Conservation (phyloP, 2,113 vertebrate species). For the Trachemys scripta region DNA sequence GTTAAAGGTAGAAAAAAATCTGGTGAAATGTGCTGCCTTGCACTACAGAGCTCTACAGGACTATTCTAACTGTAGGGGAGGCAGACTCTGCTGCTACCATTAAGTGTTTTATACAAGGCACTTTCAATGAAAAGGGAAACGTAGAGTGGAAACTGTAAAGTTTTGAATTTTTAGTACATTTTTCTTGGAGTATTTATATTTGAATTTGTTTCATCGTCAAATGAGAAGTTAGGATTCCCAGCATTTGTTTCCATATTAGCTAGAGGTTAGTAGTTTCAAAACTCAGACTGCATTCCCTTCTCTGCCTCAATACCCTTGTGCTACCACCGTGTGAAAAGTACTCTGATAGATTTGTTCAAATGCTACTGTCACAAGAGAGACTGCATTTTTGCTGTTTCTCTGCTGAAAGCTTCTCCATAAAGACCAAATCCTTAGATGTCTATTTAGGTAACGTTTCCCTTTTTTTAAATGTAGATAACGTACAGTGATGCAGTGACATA, state of each 20-base stretch:
- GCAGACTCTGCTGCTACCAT: neutral
- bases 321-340: accelerated
- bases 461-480: conserved; percentile 27
- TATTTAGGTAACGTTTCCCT: neutral
- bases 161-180: accelerated
- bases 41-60: neutral
- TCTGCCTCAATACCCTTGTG: accelerated
- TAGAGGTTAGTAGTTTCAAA: conserved; percentile 1
- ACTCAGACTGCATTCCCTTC: neutral
- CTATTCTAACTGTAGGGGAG: neutral
- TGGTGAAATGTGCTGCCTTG: accelerated
- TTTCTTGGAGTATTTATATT: neutral
- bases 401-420: accelerated
- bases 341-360: accelerated
- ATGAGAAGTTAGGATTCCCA: neutral
- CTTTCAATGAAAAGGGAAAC: neutral
- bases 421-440: neutral
- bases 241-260: neutral
- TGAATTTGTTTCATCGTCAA: neutral
- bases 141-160: neutral
- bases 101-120: neutral
- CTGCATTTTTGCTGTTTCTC: accelerated
- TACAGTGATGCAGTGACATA: conserved; percentile 55
- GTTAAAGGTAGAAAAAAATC: accelerated
- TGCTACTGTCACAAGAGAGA: accelerated